These are phyloP conservation scores for Gastrophryne carolinensis DNA, from an alignment of 2,797 vertebrate genomes.

Conservation along the genomic window DNA sequence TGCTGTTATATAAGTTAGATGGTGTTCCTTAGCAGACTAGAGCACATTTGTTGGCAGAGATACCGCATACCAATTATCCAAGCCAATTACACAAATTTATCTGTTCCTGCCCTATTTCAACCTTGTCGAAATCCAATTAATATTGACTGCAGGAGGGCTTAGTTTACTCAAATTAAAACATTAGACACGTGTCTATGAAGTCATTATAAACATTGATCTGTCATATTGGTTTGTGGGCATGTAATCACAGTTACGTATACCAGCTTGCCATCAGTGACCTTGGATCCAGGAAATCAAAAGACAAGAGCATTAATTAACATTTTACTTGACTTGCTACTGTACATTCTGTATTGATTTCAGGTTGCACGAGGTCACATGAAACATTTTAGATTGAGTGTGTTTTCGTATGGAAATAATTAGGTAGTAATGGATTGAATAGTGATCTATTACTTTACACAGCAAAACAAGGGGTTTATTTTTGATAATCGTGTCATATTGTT, in stretches of 20 bases:
- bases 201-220: neutral
- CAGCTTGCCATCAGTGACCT: neutral
- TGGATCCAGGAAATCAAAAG: neutral
- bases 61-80: too few relatives aligned
- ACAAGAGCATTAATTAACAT: neutral
- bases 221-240: neutral
- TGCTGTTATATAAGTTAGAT: neutral
- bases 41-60: neutral
- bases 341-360: slow-evolving; percentile 2
- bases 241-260: neutral
- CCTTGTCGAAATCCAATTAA: neutral
- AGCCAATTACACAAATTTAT: neutral
- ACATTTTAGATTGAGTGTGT: neutral
- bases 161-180: neutral
- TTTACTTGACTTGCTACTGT: neutral
- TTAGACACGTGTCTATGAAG: neutral
- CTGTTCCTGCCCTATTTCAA: neutral
- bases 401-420: slow-evolving; percentile 30
- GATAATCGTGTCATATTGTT: slow-evolving; percentile 21
- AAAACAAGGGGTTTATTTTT: slow-evolving; percentile 9
- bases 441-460: neutral
- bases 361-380: slow-evolving; percentile 17
- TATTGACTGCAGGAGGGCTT: neutral
- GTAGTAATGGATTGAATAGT: neutral
- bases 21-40: neutral